Percentiles rank a stretch among this genome's conserved stretches.
These are phyloP conservation scores for Seriola rivoliana DNA, from an alignment of 2,113 vertebrate genomes.

Conservation along the genomic window DNA sequence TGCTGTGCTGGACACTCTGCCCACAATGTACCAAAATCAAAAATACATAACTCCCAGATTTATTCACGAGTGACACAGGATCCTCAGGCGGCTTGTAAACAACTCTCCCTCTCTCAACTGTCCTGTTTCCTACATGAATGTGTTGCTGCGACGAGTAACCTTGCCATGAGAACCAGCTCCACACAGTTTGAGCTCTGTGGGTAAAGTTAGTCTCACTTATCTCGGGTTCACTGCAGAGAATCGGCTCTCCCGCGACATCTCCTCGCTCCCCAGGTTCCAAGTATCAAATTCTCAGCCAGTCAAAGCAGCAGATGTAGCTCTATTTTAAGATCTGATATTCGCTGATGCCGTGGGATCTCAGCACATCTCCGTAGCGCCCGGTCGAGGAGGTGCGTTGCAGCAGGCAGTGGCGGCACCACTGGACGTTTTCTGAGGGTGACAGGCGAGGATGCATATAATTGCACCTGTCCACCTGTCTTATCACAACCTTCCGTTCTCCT, in stretches of 20 bases:
- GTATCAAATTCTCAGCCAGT: slow-evolving; percentile 44
- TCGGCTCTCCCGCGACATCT: slow-evolving; percentile 13
- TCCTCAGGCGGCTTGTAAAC: slow-evolving; percentile 13
- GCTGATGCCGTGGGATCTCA: slow-evolving; percentile 42
- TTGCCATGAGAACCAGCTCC: slow-evolving; percentile 24
- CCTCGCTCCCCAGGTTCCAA: slow-evolving; percentile 22
- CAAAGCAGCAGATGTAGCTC: slow-evolving; percentile 47
- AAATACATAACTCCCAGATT: slow-evolving; percentile 13
- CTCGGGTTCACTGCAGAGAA: background rate
- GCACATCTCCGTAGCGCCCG: background rate
- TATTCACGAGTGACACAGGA: background rate
- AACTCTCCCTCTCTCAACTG: background rate
- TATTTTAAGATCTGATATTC: slow-evolving; percentile 60
- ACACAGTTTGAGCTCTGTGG: background rate
- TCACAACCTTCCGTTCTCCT: slow-evolving; percentile 58
- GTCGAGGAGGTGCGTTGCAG: slow-evolving; percentile 8
- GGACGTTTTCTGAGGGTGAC: slow-evolving; percentile 32
- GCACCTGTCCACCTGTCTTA: slow-evolving; percentile 48
- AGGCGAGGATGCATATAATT: slow-evolving; percentile 36
- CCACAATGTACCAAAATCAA: slow-evolving; percentile 23
- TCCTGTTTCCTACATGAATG: slow-evolving; percentile 13
- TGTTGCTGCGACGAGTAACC: slow-evolving; percentile 31
- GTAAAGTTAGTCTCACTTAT: background rate
- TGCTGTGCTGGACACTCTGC: slow-evolving; percentile 26
- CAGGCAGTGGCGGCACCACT: background rate